A percentile compares a stretch with the other conserved stretches of the same genome.
Conservation (phyloP, 2,888 invertebrate genomes). For the Plebejus anna region DNA sequence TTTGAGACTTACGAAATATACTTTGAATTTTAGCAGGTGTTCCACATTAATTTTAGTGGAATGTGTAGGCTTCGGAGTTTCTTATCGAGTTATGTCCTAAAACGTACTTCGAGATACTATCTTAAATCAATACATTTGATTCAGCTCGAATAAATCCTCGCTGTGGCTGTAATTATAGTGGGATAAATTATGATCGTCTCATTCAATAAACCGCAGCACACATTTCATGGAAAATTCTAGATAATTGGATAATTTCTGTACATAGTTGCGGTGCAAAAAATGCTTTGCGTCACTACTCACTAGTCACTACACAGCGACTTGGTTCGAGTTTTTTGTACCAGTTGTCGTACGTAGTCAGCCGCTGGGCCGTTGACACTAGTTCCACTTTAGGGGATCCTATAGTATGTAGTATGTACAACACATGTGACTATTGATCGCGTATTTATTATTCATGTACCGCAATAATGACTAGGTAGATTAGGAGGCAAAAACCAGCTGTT, state of each 20-base stretch:
- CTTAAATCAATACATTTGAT: not conserved
- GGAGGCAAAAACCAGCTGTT: not conserved
- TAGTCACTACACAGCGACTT: constrained; percentile 58
- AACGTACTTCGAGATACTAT: not conserved
- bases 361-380: constrained; percentile 69
- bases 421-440: constrained; percentile 1
- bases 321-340: constrained; percentile 60
- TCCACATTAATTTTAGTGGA: not conserved
- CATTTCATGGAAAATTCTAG: constrained; percentile 30
- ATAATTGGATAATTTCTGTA: constrained; percentile 56
- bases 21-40: not conserved
- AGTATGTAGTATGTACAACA: constrained; percentile 28
- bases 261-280: constrained; percentile 60
- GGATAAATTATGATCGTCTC: constrained; percentile 6
- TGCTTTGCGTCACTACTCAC: constrained; percentile 60
- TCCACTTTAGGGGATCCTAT: constrained; percentile 58
- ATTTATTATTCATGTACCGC: constrained; percentile 9
- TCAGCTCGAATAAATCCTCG: not conserved
- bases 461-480: constrained; percentile 2
- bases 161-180: not conserved
- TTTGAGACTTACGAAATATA: not conserved
- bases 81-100: constrained; percentile 1
- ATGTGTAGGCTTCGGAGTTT: not conserved
- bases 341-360: constrained; percentile 58
- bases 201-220: constrained; percentile 20